A percentile compares a stretch with the other conserved stretches of the same genome.
These are phyloP conservation scores for Sorex fumeus DNA, from an alignment of 2,113 vertebrate genomes.

Conservation along the genomic window DNA sequence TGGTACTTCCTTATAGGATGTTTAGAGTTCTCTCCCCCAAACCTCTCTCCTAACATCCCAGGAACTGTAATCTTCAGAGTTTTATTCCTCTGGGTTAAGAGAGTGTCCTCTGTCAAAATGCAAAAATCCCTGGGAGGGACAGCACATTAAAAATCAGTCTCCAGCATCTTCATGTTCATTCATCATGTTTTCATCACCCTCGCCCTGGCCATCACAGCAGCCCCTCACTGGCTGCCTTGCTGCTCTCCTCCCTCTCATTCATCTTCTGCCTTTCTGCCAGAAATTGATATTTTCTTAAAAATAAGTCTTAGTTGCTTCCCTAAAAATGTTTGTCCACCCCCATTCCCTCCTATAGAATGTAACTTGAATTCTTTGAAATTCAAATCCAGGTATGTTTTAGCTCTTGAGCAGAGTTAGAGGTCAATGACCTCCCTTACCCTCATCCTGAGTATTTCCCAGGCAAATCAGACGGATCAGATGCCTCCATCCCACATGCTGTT, in stretches of 20 bases:
- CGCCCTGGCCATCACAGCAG: not conserved
- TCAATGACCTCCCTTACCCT: not conserved
- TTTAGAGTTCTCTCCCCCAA: not conserved
- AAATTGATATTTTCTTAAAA: not conserved
- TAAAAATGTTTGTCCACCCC: not conserved
- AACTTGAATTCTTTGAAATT: not conserved
- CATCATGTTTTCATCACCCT: slow-evolving; percentile 74
- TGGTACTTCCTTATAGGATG: not conserved
- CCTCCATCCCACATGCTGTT: not conserved
- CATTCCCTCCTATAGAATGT: not conserved
- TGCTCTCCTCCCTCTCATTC: not conserved
- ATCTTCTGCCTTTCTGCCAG: slow-evolving; percentile 17
- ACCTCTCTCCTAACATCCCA: slow-evolving; percentile 17
- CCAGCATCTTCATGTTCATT: slow-evolving; percentile 57
- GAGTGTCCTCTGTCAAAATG: slow-evolving; percentile 69
- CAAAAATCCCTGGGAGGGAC: slow-evolving; percentile 55
- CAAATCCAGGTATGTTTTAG: not conserved
- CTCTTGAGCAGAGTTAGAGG: rapidly evolving
- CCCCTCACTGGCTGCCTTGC: slow-evolving; percentile 6
- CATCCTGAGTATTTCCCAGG: rapidly evolving
- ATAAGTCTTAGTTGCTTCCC: not conserved
- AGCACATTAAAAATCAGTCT: slow-evolving; percentile 33
- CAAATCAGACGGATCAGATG: not conserved
- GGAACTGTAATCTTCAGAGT: slow-evolving; percentile 29
- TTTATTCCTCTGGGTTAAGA: slow-evolving; percentile 71